Evolutionary conservation across 2,113 vertebrate genomes (phyloP).

Genomic region (Colinus virginianus): DNA sequence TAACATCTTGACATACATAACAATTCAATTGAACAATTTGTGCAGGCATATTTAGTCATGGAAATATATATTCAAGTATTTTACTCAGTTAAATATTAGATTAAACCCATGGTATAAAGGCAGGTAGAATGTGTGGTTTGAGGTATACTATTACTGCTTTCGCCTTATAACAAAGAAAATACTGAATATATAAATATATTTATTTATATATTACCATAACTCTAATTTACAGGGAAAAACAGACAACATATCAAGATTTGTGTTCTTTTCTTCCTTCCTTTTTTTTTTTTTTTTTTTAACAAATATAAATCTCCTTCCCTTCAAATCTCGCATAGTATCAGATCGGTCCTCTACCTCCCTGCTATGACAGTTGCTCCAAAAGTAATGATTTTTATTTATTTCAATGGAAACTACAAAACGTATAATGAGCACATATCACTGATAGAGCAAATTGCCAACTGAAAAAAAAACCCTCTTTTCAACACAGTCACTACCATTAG

Average conservation of each 20-base stretch:
- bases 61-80: background rate
- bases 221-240: background rate
- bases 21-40: background rate
- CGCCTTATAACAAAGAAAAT: background rate
- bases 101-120: background rate
- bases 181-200: background rate
- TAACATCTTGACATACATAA: background rate
- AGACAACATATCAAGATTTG: accelerated
- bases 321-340: background rate
- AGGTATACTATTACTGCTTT: accelerated
- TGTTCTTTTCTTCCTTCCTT: too few relatives aligned
- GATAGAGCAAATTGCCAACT: too few relatives aligned
- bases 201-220: accelerated
- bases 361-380: background rate
- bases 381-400: too few relatives aligned
- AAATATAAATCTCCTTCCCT: background rate
- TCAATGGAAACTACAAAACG: too few relatives aligned
- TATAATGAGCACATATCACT: too few relatives aligned
- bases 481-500: too few relatives aligned
- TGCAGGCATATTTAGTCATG: accelerated
- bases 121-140: background rate
- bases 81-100: background rate
- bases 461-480: too few relatives aligned
- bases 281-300: accelerated
- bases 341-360: background rate